Conservation (phyloP, 2,888 invertebrate genomes). For the Agrochola lychnidis region DNA sequence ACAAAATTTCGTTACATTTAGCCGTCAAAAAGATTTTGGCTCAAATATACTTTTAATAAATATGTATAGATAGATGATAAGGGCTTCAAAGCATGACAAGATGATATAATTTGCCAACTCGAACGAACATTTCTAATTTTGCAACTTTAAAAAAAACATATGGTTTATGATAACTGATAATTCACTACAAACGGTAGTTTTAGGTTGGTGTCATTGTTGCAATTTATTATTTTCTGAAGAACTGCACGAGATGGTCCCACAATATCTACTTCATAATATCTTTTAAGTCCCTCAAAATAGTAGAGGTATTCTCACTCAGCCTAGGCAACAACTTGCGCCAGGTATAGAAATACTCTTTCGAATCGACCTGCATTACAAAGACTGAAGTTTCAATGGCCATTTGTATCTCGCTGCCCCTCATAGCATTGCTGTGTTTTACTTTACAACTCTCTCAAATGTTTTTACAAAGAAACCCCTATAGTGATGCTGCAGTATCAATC, state of each 20-base stretch:
- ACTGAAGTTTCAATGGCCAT: slow-evolving; percentile 1
- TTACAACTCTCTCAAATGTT: background rate
- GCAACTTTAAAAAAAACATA: background rate
- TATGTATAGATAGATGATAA: background rate
- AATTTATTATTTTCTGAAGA: slow-evolving; percentile 1
- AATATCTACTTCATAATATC: background rate
- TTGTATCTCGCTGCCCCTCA: background rate
- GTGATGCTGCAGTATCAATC: background rate
- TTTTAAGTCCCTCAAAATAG: background rate
- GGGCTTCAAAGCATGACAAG: background rate
- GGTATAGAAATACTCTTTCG: background rate
- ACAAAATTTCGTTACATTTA: background rate
- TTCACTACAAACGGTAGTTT: background rate
- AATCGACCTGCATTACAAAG: slow-evolving; percentile 4
- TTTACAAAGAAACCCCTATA: slow-evolving; percentile 10
- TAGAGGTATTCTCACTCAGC: background rate
- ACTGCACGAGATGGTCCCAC: too few species aligned
- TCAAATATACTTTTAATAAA: background rate
- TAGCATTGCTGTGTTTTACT: background rate
- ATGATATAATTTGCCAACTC: background rate
- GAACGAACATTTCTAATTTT: slow-evolving; percentile 1
- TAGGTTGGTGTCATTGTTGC: background rate
- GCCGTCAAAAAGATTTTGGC: background rate
- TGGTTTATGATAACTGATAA: background rate
- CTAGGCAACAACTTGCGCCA: background rate